These are phyloP conservation scores for Clarias magur DNA, from an alignment of 2,113 vertebrate species.

Conservation along the genomic window DNA sequence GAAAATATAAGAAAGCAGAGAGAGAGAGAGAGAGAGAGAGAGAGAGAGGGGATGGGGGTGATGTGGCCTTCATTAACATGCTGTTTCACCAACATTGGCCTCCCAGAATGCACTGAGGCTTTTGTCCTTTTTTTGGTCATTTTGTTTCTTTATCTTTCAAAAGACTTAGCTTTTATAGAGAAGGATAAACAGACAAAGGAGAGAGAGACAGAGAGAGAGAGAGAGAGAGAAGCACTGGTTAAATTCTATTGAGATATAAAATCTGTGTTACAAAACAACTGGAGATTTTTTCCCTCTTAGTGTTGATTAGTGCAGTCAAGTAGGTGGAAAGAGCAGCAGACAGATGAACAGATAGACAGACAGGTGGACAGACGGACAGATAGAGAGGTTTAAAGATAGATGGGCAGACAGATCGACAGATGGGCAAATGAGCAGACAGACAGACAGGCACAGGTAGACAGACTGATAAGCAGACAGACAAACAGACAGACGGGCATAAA, in stretches of 20 bases:
- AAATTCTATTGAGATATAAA: slow-evolving; percentile 42
- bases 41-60: not conserved
- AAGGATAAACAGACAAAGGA: not conserved
- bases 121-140: slow-evolving; percentile 18
- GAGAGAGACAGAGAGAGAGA: slow-evolving; percentile 34
- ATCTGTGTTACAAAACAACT: slow-evolving; percentile 57
- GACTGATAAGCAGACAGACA: not conserved
- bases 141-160: slow-evolving; percentile 13
- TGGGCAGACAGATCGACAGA: not conserved
- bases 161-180: not conserved
- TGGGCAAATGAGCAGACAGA: not conserved
- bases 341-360: not conserved
- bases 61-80: slow-evolving; percentile 7
- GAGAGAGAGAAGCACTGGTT: slow-evolving; percentile 67
- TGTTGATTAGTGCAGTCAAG: not conserved
- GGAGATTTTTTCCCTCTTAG: slow-evolving; percentile 53
- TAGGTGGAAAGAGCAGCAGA: not conserved
- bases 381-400: not conserved
- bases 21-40: not conserved
- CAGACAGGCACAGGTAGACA: not conserved
- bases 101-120: slow-evolving; percentile 17
- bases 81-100: slow-evolving; percentile 3
- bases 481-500: not conserved
- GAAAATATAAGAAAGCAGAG: not conserved
- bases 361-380: not conserved